Percentiles rank a stretch among this genome's conserved stretches.
These are phyloP conservation scores for Ochotona curzoniae DNA, from an alignment of 2,113 vertebrate genomes.

Conservation along the genomic window DNA sequence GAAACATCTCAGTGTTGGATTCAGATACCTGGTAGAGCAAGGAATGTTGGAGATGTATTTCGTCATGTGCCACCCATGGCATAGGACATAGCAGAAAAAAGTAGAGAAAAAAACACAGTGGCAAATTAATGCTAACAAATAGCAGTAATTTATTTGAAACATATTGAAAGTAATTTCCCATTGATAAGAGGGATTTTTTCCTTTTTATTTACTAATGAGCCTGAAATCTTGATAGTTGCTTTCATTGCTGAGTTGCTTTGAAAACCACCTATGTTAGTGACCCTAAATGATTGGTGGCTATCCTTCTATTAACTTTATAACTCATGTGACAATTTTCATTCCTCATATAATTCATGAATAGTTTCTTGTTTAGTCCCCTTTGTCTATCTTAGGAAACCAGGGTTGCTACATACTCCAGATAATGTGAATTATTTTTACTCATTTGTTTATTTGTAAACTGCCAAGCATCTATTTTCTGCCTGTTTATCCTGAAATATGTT, in stretches of 20 bases:
- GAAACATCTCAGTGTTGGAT: neutral
- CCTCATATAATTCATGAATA: neutral
- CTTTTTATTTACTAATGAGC: slow-evolving; percentile 39
- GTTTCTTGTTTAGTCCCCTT: neutral
- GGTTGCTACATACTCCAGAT: neutral
- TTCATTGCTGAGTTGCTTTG: slow-evolving; percentile 41
- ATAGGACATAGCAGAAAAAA: neutral
- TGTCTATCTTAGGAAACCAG: neutral
- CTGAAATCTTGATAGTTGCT: neutral
- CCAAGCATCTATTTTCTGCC: neutral
- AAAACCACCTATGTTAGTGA: neutral
- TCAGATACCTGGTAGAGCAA: neutral
- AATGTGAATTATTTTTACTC: neutral
- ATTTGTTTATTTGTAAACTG: neutral
- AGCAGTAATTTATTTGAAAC: slow-evolving; percentile 14
- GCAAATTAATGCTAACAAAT: neutral
- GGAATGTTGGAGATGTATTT: neutral
- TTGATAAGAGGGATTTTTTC: slow-evolving; percentile 12
- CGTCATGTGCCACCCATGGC: neutral
- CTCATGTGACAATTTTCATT: slow-evolving; percentile 5
- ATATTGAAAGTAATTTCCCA: slow-evolving; percentile 14
- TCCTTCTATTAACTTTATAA: slow-evolving; percentile 41
- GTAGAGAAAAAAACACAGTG: neutral
- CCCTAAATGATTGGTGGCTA: neutral
- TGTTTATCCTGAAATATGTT: neutral